Conservation (phyloP, 2,113 vertebrate species). For the Callaeas wilsoni region DNA sequence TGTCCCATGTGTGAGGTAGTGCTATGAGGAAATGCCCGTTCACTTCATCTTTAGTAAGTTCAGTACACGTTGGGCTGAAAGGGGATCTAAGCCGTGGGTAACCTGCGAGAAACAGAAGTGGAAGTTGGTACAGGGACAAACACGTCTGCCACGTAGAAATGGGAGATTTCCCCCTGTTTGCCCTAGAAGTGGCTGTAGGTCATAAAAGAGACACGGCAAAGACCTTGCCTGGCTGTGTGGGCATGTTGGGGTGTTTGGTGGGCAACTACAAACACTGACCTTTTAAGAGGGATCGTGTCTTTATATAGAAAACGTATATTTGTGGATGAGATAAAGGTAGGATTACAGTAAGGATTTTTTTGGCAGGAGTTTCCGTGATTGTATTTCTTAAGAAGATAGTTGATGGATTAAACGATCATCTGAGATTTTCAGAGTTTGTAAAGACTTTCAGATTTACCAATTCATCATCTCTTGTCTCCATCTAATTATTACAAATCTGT, state of each 20-base stretch:
- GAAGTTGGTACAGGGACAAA: neutral
- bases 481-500: constrained; percentile 64
- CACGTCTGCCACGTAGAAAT: neutral
- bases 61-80: constrained; percentile 17
- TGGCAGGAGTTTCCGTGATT: constrained; percentile 44
- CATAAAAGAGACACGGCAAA: neutral
- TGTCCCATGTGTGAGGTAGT: constrained; percentile 40
- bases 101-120: constrained; percentile 57
- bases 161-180: neutral
- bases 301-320: constrained; percentile 57
- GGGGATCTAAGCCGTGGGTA: constrained; percentile 13
- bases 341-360: constrained; percentile 49
- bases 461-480: constrained; percentile 51
- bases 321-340: constrained; percentile 57
- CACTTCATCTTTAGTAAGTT: constrained; percentile 52
- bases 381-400: constrained; percentile 65
- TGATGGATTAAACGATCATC: constrained; percentile 63
- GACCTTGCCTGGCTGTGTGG: neutral
- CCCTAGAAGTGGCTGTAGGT: neutral
- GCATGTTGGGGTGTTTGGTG: neutral
- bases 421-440: constrained; percentile 64
- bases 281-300: constrained; percentile 44
- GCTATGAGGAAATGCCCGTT: constrained; percentile 47
- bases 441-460: constrained; percentile 61
- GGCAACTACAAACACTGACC: neutral